Evolutionary conservation across 2,888 invertebrate genomes (phyloP).

Genomic region (Listrodromus nycthemerus): DNA sequence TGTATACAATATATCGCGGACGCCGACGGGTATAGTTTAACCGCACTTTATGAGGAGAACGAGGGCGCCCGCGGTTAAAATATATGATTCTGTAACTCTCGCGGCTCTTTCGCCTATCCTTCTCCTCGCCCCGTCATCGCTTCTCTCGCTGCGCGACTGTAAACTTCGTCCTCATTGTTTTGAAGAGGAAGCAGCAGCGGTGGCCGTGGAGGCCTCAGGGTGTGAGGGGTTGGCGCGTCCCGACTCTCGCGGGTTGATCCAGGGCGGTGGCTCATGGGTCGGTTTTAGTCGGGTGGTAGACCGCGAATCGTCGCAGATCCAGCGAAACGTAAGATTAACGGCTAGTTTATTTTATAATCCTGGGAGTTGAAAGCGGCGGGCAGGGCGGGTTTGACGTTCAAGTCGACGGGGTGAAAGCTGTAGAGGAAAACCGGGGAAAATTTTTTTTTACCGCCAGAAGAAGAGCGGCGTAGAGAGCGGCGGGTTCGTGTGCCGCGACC

Average conservation of each 20-base stretch:
- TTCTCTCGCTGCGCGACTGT: slow-evolving; percentile 69
- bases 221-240: slow-evolving; percentile 20
- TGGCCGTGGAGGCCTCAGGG: slow-evolving; percentile 26
- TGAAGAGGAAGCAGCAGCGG: slow-evolving; percentile 66
- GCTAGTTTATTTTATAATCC: slow-evolving; percentile 74
- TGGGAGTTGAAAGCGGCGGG: slow-evolving; percentile 39
- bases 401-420: slow-evolving; percentile 8
- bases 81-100: slow-evolving; percentile 75
- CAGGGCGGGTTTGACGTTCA: slow-evolving; percentile 33
- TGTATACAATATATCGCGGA: slow-evolving; percentile 21
- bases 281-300: slow-evolving; percentile 65
- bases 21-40: slow-evolving; percentile 68
- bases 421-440: slow-evolving; percentile 29
- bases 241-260: slow-evolving; percentile 1
- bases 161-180: slow-evolving; percentile 80
- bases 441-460: slow-evolving; percentile 70
- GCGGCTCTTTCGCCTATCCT: slow-evolving; percentile 59
- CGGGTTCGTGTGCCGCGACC: slow-evolving; percentile 25
- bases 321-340: slow-evolving; percentile 74
- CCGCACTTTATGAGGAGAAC: slow-evolving; percentile 78
- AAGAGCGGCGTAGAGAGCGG: background rate
- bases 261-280: slow-evolving; percentile 20
- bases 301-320: slow-evolving; percentile 68
- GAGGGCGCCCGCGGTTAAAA: slow-evolving; percentile 75
- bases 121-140: slow-evolving; percentile 41